Evolutionary conservation across 2,888 invertebrate genomes (phyloP).

Genomic region (Tiliacea aurago): DNA sequence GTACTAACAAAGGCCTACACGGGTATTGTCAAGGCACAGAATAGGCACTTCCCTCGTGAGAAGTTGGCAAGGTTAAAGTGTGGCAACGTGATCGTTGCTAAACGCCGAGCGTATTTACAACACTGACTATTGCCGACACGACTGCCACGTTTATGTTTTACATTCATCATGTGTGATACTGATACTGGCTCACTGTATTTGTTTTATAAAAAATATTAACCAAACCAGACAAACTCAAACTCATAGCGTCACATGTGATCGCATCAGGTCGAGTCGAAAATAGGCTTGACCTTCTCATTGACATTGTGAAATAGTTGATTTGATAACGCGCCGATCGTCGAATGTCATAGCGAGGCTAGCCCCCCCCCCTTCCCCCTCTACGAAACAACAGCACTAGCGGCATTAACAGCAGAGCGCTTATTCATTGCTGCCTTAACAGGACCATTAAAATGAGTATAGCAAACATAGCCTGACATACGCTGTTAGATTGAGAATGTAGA

Average conservation of each 20-base stretch:
- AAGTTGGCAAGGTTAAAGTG: constrained; percentile 90
- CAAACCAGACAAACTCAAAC: constrained; percentile 42
- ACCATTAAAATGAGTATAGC: constrained; percentile 57
- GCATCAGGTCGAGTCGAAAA: constrained; percentile 82
- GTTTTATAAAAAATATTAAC: constrained; percentile 41
- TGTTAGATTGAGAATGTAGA: constrained; percentile 33
- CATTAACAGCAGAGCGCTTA: constrained; percentile 70
- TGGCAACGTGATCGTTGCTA: constrained; percentile 90
- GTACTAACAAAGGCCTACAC: constrained; percentile 88
- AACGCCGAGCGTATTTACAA: constrained; percentile 89
- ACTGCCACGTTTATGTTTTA: constrained; percentile 81
- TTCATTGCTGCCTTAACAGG: constrained; percentile 78
- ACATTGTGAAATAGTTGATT: constrained; percentile 90
- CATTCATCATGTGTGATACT: constrained; percentile 66
- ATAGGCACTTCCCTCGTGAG: constrained; percentile 90
- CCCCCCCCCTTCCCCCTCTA: constrained; percentile 81
- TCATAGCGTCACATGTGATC: constrained; percentile 78
- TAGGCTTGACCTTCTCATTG: constrained; percentile 90
- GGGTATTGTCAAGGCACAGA: constrained; percentile 90
- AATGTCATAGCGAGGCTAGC: constrained; percentile 89
- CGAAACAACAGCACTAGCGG: constrained; percentile 74
- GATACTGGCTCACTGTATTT: constrained; percentile 67
- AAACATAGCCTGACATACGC: constrained; percentile 64
- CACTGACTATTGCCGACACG: constrained; percentile 87
- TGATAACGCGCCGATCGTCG: constrained; percentile 89